A percentile compares a stretch with the other conserved stretches of the same genome.
Conservation (phyloP, 2,888 invertebrate species). For the Yponomeuta evonymella region DNA sequence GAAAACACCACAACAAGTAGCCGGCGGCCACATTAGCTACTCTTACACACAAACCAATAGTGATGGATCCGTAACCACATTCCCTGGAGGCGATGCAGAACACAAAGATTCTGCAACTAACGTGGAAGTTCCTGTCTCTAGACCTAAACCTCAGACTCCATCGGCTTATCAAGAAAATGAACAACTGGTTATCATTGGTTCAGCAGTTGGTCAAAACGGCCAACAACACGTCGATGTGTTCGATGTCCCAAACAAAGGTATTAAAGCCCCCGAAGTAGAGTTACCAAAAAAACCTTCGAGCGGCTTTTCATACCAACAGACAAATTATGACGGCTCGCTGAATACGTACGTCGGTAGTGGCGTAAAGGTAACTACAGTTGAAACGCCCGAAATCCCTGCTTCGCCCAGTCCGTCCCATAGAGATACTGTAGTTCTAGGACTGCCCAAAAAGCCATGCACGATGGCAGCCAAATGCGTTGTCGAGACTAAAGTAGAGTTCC, state of each 20-base stretch:
- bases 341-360: slow-evolving; percentile 22
- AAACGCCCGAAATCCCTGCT: not conserved
- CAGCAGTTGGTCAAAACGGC: not conserved
- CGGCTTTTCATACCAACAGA: slow-evolving; percentile 7
- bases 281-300: not conserved
- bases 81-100: not conserved
- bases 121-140: not conserved
- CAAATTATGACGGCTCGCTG: not conserved
- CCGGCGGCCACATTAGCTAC: not conserved
- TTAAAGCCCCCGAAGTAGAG: not conserved
- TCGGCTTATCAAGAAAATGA: not conserved
- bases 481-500: not conserved
- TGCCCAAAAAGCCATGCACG: slow-evolving; percentile 9
- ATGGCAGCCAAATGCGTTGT: not conserved
- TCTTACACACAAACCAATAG: not conserved
- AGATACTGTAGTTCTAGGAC: slow-evolving; percentile 15
- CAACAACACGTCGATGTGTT: not conserved
- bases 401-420: not conserved
- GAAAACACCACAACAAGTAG: not conserved
- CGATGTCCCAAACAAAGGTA: not conserved
- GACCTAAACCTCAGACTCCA: not conserved
- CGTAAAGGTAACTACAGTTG: not conserved
- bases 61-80: slow-evolving; percentile 3
- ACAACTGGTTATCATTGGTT: not conserved
- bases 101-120: not conserved